phyloP scores from a whole-genome alignment of 1,140 invertebrate species.

The Drosophila lacteicornis region DNA sequence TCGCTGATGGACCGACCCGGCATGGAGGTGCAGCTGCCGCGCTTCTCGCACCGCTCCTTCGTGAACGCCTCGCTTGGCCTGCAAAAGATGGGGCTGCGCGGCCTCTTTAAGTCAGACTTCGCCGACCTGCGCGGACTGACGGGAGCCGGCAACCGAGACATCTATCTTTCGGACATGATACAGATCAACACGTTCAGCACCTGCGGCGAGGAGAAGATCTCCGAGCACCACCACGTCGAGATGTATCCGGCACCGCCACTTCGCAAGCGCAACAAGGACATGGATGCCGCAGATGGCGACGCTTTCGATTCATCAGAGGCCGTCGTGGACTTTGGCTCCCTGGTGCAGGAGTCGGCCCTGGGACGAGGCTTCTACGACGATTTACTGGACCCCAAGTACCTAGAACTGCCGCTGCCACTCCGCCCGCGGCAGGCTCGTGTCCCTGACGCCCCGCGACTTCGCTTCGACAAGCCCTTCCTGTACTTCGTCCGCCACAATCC shows the following conservation, averaged over 20 bases:
- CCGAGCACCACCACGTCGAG: conserved; percentile 91
- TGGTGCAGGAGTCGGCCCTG: conserved; percentile 85
- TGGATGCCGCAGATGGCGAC: conserved; percentile 66
- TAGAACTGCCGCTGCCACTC: conserved; percentile 88
- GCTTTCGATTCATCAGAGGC: conserved; percentile 66
- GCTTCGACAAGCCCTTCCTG: conserved; percentile 93
- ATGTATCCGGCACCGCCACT: conserved; percentile 90
- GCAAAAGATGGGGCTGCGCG: conserved; percentile 91
- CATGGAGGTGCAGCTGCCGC: conserved; percentile 92
- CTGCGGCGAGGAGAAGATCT: conserved; percentile 90
- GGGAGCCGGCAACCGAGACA: conserved; percentile 89
- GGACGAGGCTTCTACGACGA: conserved; percentile 88
- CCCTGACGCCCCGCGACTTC: conserved; percentile 89
- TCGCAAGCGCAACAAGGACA: conserved; percentile 84
- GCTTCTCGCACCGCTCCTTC: conserved; percentile 92
- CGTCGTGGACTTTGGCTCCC: conserved; percentile 69
- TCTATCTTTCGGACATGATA: conserved; percentile 92
- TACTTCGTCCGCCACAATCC: conserved; percentile 95
- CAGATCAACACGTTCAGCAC: conserved; percentile 92
- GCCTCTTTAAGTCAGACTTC: conserved; percentile 89
- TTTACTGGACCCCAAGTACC: conserved; percentile 87
- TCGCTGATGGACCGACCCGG: conserved; percentile 90
- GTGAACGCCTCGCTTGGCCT: conserved; percentile 91
- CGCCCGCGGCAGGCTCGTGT: conserved; percentile 89
- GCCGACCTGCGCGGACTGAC: conserved; percentile 93